phyloP scores from a whole-genome alignment of 2,888 invertebrate genomes.

The Euplagia quadripunctaria region DNA sequence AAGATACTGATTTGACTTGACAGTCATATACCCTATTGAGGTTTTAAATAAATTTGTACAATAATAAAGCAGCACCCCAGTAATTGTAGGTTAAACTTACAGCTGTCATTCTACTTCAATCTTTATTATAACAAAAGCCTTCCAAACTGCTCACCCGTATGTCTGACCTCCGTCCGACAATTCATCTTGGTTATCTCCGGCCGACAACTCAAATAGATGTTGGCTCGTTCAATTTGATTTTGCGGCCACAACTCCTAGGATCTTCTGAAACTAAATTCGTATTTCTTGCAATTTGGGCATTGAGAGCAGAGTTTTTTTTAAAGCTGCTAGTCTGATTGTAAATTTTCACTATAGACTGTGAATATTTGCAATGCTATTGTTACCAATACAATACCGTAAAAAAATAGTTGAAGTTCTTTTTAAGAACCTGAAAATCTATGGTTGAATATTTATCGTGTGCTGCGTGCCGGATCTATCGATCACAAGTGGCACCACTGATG shows the following conservation, averaged over 20 bases:
- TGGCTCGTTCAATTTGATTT: conserved; percentile 24
- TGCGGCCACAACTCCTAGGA: not conserved
- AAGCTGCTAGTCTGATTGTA: not conserved
- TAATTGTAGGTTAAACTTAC: not conserved
- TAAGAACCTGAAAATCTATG: no score
- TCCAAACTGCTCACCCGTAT: not conserved
- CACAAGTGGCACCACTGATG: no score
- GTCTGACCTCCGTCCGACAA: conserved; percentile 7
- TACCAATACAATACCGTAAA: no score
- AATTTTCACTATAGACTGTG: not conserved
- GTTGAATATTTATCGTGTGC: no score
- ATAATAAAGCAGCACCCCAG: not conserved
- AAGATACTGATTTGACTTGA: no score
- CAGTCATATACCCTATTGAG: no score
- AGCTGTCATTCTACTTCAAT: not conserved
- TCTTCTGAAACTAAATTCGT: not conserved
- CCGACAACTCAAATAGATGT: conserved; percentile 32
- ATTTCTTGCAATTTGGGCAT: not conserved
- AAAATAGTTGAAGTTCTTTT: no score
- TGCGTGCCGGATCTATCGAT: no score
- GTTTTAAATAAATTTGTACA: no score
- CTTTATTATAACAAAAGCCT: not conserved
- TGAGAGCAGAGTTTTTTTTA: not conserved
- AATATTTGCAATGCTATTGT: no score
- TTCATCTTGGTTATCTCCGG: conserved; percentile 38